Evolutionary conservation across 2,113 vertebrate genomes (phyloP).

Genomic region (Sminthopsis crassicaudata): DNA sequence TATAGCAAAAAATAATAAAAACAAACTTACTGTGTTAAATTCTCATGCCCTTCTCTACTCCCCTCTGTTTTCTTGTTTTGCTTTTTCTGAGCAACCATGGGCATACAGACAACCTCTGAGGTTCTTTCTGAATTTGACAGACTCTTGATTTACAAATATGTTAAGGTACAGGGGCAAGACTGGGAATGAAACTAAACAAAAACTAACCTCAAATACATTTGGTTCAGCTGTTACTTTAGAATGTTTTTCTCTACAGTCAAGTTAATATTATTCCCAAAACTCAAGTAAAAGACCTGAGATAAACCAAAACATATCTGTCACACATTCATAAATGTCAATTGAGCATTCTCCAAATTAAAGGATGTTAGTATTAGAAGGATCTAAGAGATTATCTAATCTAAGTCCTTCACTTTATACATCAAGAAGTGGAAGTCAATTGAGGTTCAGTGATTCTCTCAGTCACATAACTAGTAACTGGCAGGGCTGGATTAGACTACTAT

Average conservation of each 20-base stretch:
- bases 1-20: too few species aligned
- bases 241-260: conserved; percentile 6
- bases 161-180: conserved; percentile 7
- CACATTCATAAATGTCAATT: background rate
- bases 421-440: background rate
- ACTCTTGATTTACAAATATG: background rate
- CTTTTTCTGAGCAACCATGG: background rate
- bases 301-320: background rate
- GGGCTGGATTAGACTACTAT: background rate
- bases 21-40: conserved; percentile 39
- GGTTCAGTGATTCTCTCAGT: background rate
- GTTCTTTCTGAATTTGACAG: background rate
- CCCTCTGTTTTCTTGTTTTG: background rate
- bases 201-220: background rate
- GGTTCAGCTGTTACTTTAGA: conserved; percentile 15
- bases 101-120: background rate
- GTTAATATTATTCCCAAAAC: conserved; percentile 38
- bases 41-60: background rate
- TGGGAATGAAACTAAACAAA: conserved; percentile 38
- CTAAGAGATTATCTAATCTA: background rate
- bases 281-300: conserved; percentile 21
- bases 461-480: background rate
- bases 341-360: background rate
- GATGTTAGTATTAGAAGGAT: background rate
- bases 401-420: background rate